Percentiles rank a stretch among this genome's conserved stretches.
phyloP scores from a whole-genome alignment of 92 coral and sea anemone genomes.

The Pocillopora grandis region DNA sequence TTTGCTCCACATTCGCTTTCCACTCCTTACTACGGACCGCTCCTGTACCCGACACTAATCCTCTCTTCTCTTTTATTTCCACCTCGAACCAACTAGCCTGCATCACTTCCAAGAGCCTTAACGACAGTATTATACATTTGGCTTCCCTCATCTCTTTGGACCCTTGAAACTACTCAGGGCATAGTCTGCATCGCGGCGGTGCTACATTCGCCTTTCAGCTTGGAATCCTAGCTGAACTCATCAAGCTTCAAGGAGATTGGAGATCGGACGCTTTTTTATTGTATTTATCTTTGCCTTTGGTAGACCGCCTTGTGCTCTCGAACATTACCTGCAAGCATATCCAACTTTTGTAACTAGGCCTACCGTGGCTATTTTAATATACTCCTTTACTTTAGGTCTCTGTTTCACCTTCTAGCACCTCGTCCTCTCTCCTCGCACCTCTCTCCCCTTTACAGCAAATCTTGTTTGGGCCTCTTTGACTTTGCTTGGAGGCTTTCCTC shows the following conservation, averaged over 20 bases:
- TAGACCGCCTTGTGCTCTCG: background rate
- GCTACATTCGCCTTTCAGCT: background rate
- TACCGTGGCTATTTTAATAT: no score
- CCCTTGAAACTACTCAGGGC: background rate
- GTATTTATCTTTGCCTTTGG: slow-evolving; percentile 5
- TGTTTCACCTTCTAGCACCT: no score
- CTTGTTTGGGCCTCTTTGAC: no score
- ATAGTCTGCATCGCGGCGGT: background rate
- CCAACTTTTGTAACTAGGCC: no score
- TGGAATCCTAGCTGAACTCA: slow-evolving; percentile 9
- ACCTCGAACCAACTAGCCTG: background rate
- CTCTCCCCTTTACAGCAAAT: no score
- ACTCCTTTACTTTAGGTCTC: no score
- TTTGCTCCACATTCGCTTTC: slow-evolving; percentile 19
- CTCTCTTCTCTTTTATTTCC: slow-evolving; percentile 12
- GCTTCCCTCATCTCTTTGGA: background rate
- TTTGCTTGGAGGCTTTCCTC: no score
- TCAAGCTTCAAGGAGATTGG: slow-evolving; percentile 16
- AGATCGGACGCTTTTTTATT: slow-evolving; percentile 1
- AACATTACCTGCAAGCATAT: no score
- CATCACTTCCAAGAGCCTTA: background rate
- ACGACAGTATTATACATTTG: background rate
- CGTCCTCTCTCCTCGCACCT: no score
- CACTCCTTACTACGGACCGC: background rate
- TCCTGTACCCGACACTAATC: background rate